A percentile compares a stretch with the other conserved stretches of the same genome.
Evolutionary conservation across 2,113 vertebrate genomes (phyloP).

Genomic region (Cricetomys ansorgei): DNA sequence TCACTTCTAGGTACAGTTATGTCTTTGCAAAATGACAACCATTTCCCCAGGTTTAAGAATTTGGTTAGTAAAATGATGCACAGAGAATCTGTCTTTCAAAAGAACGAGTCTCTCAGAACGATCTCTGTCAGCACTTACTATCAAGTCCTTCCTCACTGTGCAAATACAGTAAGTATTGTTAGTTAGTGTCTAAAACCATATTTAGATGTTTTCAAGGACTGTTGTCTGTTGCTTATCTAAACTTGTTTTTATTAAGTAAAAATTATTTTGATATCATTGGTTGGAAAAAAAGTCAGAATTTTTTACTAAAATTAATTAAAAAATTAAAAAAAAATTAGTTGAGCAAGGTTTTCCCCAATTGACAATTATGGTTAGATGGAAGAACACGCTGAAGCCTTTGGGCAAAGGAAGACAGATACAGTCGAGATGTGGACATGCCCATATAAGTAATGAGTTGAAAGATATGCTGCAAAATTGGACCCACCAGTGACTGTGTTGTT

Average conservation of each 20-base stretch:
- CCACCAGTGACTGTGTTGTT: not conserved
- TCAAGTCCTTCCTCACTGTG: not conserved
- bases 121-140: not conserved
- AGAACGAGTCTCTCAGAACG: not conserved
- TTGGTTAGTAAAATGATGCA: not conserved
- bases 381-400: not conserved
- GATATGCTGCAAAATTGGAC: not conserved
- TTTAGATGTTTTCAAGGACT: not conserved
- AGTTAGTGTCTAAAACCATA: not conserved
- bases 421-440: not conserved
- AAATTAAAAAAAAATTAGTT: not conserved
- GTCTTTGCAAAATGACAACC: not conserved
- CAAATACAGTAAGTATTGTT: not conserved
- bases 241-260: not conserved
- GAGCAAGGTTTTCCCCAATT: not conserved
- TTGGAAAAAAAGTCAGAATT: slow-evolving; percentile 18
- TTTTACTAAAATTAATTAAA: not conserved
- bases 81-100: not conserved
- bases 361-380: not conserved
- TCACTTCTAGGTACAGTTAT: not conserved
- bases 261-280: not conserved
- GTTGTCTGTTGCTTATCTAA: not conserved
- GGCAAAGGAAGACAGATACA: not conserved
- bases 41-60: not conserved
- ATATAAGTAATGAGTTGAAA: not conserved